These are phyloP conservation scores for Syrmaticus mikado DNA, from an alignment of 2,113 vertebrate species.

Conservation along the genomic window DNA sequence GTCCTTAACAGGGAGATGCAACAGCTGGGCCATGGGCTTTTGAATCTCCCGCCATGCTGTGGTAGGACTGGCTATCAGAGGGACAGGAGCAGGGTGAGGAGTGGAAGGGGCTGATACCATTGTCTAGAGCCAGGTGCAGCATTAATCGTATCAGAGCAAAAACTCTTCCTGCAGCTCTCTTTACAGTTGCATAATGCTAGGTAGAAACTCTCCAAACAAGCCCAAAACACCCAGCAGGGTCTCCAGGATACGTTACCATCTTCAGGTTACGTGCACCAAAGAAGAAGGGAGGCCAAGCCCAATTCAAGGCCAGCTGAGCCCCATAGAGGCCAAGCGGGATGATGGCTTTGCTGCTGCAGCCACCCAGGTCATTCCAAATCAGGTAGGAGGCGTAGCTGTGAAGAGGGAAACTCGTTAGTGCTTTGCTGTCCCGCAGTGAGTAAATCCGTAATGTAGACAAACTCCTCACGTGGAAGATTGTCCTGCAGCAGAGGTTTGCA, in stretches of 20 bases:
- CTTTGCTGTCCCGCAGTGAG: neutral
- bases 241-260: constrained; percentile 72
- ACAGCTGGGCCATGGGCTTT: neutral
- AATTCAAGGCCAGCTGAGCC: constrained; percentile 87
- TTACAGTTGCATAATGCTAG: fast-evolving
- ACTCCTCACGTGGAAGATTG: fast-evolving
- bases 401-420: neutral
- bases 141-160: fast-evolving
- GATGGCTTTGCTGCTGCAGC: constrained; percentile 80
- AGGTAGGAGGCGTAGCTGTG: constrained; percentile 90
- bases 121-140: neutral
- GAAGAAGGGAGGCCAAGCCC: constrained; percentile 88
- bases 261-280: constrained; percentile 83
- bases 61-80: neutral
- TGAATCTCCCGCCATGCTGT: neutral
- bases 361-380: constrained; percentile 89
- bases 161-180: neutral
- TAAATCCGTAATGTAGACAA: fast-evolving
- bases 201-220: fast-evolving
- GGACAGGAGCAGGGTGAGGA: neutral
- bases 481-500: fast-evolving
- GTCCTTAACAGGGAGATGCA: constrained; percentile 35
- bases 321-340: constrained; percentile 89
- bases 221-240: neutral
- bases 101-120: constrained; percentile 13